Evolutionary conservation across 1,140 invertebrate genomes (phyloP), one percentile per base, ranked within the genome.

Genomic region (Papilio helenus): DNA sequence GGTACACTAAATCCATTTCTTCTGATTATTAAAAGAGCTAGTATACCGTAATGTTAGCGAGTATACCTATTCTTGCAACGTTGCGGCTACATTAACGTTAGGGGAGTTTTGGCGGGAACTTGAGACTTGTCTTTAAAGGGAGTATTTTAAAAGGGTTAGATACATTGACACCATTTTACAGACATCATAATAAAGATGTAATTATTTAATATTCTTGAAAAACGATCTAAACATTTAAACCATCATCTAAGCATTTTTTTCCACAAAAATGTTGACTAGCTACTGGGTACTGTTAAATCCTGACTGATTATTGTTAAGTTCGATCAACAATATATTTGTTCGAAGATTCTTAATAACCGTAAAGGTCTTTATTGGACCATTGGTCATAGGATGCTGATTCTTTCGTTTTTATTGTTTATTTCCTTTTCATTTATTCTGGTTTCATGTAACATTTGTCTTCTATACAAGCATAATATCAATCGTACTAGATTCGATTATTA

Each of bases 61-160:
- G n/a, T n/a, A n/a, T 8, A n/a, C 4, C 51, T 18, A 55, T 5
- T 55, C 1, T 55, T 10, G 18, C 49, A n/a, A 51, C 51, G 51
- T 55, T 55, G 51, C 51, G 51, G 18, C 49, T 51, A 51, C n/a
- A 7, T 51, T 51, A 51, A 55, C n/a, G 7, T 20, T 9, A 55
- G 51, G 51, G n/a, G 51, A n/a, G 51, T 55, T 55, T 55, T 55
- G 51, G 51, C 51, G 51, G n/a, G 18, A 20, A 55, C n/a, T 55
- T 55, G 51, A n/a, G 2, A 20, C n/a, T 55, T 20, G 7, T 20
- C 7, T 55, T 9, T 55, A 20, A 8, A 8, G 9, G 18, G 49
- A 1, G 18, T n/a, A 20, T 55, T n/a, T 51, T 51, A 20, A 55
- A 9, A 20, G n/a, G n/a, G 51, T 20, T n/a, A 16, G 16, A 18